Evolutionary conservation across 2,888 invertebrate genomes (phyloP).

Genomic region (Stenolophus ochropezus): DNA sequence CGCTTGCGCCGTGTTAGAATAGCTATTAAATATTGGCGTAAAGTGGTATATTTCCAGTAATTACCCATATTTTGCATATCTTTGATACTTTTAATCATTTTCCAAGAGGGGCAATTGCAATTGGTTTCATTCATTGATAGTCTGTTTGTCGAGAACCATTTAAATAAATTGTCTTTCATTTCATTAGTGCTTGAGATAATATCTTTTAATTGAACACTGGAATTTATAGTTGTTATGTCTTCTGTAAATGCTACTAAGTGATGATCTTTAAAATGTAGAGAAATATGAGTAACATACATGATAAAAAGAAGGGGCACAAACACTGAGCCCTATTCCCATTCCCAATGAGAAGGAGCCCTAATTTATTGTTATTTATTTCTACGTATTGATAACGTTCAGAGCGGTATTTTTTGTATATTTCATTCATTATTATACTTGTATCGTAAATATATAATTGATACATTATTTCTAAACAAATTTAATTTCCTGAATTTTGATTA

Average conservation of each 20-base stretch:
- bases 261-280: neutral
- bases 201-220: neutral
- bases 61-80: too few species aligned
- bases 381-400: neutral
- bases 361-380: neutral
- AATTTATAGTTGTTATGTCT: neutral
- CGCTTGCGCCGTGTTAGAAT: too few species aligned
- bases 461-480: too few species aligned
- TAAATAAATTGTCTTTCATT: neutral
- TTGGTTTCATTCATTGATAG: neutral
- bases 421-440: too few species aligned
- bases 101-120: too few species aligned
- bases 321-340: neutral
- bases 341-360: neutral
- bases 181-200: neutral
- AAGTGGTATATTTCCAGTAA: too few species aligned
- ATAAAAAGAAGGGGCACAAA: neutral
- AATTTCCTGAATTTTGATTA: too few species aligned
- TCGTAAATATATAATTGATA: too few species aligned
- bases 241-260: neutral
- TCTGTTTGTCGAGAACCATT: neutral
- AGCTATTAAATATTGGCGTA: too few species aligned
- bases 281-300: neutral
- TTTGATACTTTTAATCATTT: too few species aligned
- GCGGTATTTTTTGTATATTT: neutral